These are phyloP conservation scores for Heliconius erato DNA, from an alignment of 2,888 invertebrate species.

Conservation along the genomic window DNA sequence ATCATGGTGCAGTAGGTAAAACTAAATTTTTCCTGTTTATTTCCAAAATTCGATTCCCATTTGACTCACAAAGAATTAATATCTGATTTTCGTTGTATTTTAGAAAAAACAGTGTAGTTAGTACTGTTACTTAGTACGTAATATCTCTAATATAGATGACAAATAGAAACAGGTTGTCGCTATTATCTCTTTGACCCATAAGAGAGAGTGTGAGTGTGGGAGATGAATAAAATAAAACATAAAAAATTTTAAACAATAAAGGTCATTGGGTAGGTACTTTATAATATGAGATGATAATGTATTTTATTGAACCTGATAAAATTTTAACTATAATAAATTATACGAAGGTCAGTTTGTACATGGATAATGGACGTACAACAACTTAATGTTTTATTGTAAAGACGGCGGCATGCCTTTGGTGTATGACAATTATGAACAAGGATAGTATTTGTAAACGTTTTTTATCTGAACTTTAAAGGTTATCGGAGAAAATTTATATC, in stretches of 20 bases:
- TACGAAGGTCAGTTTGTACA: conserved; percentile 15
- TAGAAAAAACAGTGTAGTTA: no score
- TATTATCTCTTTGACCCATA: neutral
- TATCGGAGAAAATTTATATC: conserved; percentile 3
- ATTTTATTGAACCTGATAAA: conserved; percentile 5
- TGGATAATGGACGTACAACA: neutral
- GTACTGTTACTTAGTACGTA: no score
- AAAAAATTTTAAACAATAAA: neutral
- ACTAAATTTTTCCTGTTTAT: no score
- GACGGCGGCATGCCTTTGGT: conserved; percentile 9
- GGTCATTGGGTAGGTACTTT: neutral
- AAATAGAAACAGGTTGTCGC: no score
- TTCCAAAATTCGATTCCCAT: no score
- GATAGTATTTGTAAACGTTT: conserved; percentile 10
- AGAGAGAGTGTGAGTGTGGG: neutral
- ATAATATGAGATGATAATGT: neutral
- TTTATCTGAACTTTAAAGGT: conserved; percentile 11
- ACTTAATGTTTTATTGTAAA: conserved; percentile 17
- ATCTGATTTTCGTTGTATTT: no score
- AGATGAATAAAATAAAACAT: neutral
- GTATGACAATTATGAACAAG: neutral
- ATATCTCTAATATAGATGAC: no score
- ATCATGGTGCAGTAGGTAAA: no score
- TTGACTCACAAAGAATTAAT: no score
- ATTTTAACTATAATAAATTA: conserved; percentile 20